phyloP scores from a whole-genome alignment of 1,140 invertebrate species.

The Drosophila repleta region DNA sequence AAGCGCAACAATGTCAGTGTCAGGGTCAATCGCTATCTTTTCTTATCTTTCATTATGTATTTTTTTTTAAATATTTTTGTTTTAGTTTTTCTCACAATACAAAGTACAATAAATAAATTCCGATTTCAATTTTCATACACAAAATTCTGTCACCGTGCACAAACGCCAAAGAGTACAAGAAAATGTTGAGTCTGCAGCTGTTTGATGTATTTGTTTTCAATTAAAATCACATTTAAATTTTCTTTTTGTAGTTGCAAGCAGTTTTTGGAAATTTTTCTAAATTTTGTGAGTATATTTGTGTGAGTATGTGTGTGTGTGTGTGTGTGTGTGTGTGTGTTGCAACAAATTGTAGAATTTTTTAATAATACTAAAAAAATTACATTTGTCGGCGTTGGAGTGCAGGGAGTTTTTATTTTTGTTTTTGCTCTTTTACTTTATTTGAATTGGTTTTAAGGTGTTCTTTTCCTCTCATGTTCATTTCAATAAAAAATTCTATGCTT shows the following conservation, averaged over 20 bases:
- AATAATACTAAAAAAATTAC: conserved; percentile 74
- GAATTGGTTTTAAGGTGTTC: conserved; percentile 34
- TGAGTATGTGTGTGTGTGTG: background rate
- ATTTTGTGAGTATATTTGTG: conserved; percentile 11
- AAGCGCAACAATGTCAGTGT: conserved; percentile 77
- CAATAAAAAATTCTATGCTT: conserved; percentile 58
- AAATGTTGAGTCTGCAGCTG: conserved; percentile 52
- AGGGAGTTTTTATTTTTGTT: conserved; percentile 46
- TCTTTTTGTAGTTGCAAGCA: conserved; percentile 64
- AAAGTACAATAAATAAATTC: conserved; percentile 58
- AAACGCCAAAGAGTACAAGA: conserved; percentile 46
- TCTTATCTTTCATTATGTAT: conserved; percentile 23
- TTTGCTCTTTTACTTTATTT: conserved; percentile 15
- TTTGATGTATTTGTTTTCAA: conserved; percentile 47
- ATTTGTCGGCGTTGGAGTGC: conserved; percentile 74
- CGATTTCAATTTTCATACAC: conserved; percentile 44
- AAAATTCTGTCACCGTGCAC: conserved; percentile 66
- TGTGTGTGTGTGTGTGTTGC: conserved; percentile 43
- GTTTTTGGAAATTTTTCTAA: conserved; percentile 27
- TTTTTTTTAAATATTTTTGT: conserved; percentile 30
- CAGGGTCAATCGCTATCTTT: conserved; percentile 57
- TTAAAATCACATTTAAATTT: conserved; percentile 30
- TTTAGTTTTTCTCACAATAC: conserved; percentile 27
- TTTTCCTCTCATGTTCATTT: conserved; percentile 53
- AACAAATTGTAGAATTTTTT: conserved; percentile 73